Base-by-base conservation (phyloP, 2,113 vertebrate species). In the Pyxicephalus adspersus region DNA sequence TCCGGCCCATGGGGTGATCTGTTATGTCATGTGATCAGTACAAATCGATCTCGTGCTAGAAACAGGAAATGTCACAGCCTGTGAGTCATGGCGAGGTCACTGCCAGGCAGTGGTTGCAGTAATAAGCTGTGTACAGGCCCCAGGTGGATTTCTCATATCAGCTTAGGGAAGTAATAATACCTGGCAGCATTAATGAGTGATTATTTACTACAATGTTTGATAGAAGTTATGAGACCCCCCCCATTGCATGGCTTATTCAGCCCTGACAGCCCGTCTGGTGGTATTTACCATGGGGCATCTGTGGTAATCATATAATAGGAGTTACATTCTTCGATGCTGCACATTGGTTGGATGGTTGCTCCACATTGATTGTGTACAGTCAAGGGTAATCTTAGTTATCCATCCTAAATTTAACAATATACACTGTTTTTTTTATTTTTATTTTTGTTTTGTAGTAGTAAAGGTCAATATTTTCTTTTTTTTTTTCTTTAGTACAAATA, bases 401-500 rank as follows among this genome's bases (percentile, higher is more conserved):
- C 0, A 22, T 16, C 1, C 17, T 18, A 17, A 28, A 31, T 20
- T 65, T 34, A 19, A 31, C 8, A 4, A n/a, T n/a, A n/a, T n/a
- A n/a, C n/a, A n/a, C n/a, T 51, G 2, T 28, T n/a, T 25, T 51
- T 51, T 45, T 50, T 22, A 3, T 61, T 64, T 50, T 3, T 50
- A 29, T 65, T 63, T 25, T 63, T 63, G 9, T 15, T 63, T 9
- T 63, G 20, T 4, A 23, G 13, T 7, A 23, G 9, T 23, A 25
- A 13, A 45, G 11, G 15, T 28, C 28, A 15, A 25, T 26, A n/a
- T 25, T 0, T 17, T 25, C 13, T 16, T 64, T 26, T 17, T 26
- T 8, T 25, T 9, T 25, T 23, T 64, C 6, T 96, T 90, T 92
- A 98, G 96, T 99, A 99, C 87, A 98, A 98, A 86, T 98, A 99